These are phyloP conservation scores for Glaucomys volans DNA, from an alignment of 2,113 vertebrate species.

Conservation along the genomic window DNA sequence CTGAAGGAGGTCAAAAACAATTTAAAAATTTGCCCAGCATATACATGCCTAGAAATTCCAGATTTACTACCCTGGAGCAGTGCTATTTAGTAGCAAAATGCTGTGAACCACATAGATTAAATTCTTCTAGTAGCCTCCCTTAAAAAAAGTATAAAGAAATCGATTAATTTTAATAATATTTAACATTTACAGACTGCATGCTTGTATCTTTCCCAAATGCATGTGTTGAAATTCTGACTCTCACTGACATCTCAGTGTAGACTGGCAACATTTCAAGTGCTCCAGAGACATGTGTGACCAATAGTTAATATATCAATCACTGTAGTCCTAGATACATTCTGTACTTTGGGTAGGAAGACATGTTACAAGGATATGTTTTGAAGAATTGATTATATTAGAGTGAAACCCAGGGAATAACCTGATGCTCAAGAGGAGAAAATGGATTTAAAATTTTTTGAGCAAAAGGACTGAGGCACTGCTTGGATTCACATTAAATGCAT, in stretches of 20 bases:
- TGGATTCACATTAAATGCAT: neutral
- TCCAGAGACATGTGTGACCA: neutral
- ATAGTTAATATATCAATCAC: no score
- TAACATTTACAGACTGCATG: neutral
- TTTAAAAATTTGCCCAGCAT: neutral
- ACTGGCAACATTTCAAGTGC: neutral
- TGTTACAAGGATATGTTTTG: neutral
- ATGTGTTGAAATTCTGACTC: neutral
- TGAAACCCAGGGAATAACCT: neutral
- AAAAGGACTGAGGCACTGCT: neutral
- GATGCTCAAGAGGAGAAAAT: neutral
- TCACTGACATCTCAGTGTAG: neutral
- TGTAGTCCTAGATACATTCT: neutral
- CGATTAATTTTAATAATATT: neutral
- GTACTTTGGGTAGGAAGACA: neutral
- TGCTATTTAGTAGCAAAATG: neutral
- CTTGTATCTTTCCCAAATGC: neutral
- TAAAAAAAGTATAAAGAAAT: neutral
- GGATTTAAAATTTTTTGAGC: neutral
- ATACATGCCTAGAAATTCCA: neutral
- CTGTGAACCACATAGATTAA: neutral
- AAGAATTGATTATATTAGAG: neutral
- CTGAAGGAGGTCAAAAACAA: neutral
- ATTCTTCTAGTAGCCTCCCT: neutral
- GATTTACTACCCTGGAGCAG: neutral